phyloP scores from a whole-genome alignment of 1,140 invertebrate genomes.

The Protaetia brevitarsis region DNA sequence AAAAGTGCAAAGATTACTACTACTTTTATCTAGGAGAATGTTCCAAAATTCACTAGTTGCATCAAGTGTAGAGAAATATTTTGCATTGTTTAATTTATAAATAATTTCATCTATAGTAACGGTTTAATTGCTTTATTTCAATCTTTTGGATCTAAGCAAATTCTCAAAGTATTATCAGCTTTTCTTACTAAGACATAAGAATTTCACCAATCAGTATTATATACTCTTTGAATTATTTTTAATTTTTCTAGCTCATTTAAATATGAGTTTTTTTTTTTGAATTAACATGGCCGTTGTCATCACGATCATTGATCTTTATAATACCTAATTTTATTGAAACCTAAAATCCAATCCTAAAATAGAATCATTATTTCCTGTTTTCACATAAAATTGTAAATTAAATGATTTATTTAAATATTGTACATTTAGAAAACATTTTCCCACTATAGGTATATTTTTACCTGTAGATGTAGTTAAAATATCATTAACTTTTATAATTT shows the following conservation, averaged over 20 bases:
- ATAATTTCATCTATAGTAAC: conserved; percentile 21
- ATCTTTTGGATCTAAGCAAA: conserved; percentile 23
- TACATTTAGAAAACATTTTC: conserved; percentile 19
- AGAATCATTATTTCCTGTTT: conserved; percentile 12
- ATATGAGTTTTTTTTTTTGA: conserved; percentile 1
- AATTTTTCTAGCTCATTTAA: background rate
- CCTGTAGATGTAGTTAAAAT: conserved; percentile 20
- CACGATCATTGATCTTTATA: conserved; percentile 18
- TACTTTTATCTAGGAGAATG: conserved; percentile 45
- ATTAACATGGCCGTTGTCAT: background rate
- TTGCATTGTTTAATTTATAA: conserved; percentile 42
- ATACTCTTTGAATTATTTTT: conserved; percentile 41
- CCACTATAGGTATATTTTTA: conserved; percentile 24
- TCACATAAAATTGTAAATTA: conserved; percentile 26
- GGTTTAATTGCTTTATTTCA: conserved; percentile 17
- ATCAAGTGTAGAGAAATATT: conserved; percentile 51
- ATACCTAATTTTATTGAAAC: background rate
- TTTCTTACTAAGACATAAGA: conserved; percentile 19
- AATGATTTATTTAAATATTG: conserved; percentile 19
- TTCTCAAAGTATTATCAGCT: background rate
- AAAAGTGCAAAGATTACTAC: conserved; percentile 31
- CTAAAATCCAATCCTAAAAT: conserved; percentile 15
- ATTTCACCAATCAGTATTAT: conserved; percentile 48
- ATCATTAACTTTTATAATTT: conserved; percentile 18
- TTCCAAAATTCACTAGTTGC: conserved; percentile 47